phyloP scores from a whole-genome alignment of 2,888 invertebrate species.

The Pandemis heparana region DNA sequence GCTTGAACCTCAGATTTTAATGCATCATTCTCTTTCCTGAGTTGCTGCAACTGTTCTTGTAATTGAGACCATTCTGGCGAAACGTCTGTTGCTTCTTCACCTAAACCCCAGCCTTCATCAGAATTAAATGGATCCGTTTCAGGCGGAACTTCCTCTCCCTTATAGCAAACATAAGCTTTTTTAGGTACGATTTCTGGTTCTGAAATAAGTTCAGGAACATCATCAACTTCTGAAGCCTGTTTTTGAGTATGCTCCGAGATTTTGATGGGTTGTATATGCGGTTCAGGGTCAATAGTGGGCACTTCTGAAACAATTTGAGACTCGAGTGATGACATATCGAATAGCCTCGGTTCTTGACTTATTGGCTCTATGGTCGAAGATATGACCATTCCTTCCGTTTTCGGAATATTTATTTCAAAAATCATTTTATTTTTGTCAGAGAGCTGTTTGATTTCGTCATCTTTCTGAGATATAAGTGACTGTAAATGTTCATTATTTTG shows the following conservation, averaged over 20 bases:
- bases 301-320: slow-evolving; percentile 74
- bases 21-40: slow-evolving; percentile 85
- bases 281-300: slow-evolving; percentile 49
- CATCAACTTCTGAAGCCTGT: slow-evolving; percentile 47
- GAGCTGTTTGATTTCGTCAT: slow-evolving; percentile 70
- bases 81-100: slow-evolving; percentile 65
- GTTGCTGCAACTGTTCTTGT: slow-evolving; percentile 84
- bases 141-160: slow-evolving; percentile 54
- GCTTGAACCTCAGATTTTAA: slow-evolving; percentile 87
- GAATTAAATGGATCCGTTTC: slow-evolving; percentile 75
- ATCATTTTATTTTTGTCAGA: slow-evolving; percentile 70
- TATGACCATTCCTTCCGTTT: slow-evolving; percentile 82
- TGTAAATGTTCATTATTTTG: slow-evolving; percentile 63
- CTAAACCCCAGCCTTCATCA: slow-evolving; percentile 80
- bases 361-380: slow-evolving; percentile 78
- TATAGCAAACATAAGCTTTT: slow-evolving; percentile 84
- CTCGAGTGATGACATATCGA: slow-evolving; percentile 68
- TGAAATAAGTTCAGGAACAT: slow-evolving; percentile 48
- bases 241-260: slow-evolving; percentile 57
- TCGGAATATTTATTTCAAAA: slow-evolving; percentile 82
- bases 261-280: slow-evolving; percentile 54
- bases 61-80: slow-evolving; percentile 82
- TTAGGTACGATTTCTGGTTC: slow-evolving; percentile 80
- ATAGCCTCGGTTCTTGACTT: slow-evolving; percentile 57
- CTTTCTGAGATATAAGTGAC: slow-evolving; percentile 61